Evolutionary conservation across 2,888 invertebrate species (phyloP).

Genomic region (Tigriopus californicus): DNA sequence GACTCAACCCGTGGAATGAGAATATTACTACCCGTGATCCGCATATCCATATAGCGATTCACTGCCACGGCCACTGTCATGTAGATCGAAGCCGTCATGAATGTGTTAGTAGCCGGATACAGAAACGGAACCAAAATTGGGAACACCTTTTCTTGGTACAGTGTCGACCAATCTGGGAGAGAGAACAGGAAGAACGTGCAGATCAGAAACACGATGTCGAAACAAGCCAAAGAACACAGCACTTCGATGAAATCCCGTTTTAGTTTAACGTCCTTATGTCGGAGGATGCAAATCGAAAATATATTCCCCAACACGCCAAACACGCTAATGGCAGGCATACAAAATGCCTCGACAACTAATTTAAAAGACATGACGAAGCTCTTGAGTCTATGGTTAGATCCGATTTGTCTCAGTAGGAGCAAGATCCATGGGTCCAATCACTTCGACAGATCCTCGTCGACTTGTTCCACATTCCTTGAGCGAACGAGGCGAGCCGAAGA

Average conservation of each 20-base stretch:
- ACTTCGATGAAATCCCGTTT: background rate
- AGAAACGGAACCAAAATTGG: background rate
- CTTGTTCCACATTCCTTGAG: no score
- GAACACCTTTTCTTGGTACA: background rate
- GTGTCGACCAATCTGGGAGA: background rate
- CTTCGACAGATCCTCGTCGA: no score
- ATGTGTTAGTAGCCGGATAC: background rate
- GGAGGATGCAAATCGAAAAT: background rate
- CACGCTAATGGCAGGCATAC: background rate
- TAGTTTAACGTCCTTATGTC: background rate
- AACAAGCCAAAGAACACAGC: background rate
- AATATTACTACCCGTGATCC: background rate
- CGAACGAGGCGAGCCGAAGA: no score
- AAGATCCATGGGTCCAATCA: no score
- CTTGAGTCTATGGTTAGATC: no score
- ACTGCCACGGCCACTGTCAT: constrained; percentile 7
- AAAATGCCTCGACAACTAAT: background rate
- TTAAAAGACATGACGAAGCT: background rate
- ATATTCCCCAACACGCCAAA: constrained; percentile 11
- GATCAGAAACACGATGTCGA: constrained; percentile 2
- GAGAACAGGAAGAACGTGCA: constrained; percentile 6
- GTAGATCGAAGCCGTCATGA: background rate
- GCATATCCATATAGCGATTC: constrained; percentile 8
- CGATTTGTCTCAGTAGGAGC: no score
- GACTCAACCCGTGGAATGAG: background rate